Base-by-base conservation (phyloP, 2,797 vertebrate species). In the Pseudomugil gertrudae region DNA sequence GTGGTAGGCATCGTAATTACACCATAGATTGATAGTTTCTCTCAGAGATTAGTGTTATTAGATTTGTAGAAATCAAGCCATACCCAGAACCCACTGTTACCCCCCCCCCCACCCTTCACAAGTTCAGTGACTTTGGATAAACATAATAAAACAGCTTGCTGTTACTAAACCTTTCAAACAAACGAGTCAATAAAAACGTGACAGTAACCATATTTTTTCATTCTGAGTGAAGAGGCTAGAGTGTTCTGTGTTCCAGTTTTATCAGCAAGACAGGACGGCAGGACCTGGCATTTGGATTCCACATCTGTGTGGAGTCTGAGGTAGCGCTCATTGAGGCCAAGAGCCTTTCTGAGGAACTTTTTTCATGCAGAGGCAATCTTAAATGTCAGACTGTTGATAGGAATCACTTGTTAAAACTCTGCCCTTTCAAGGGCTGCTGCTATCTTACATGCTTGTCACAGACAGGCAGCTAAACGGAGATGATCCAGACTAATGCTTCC, bases 301-400 rank as follows among this genome's bases (percentile, higher is more conserved):
- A 6, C 73, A 71, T 83, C 70, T 30, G 57, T 72, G 62, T 57
- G 32, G 69, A 57, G 69, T 65, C 53, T 63, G 57, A 72, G 68
- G 73, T 72, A 43, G 57, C 64, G 58, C 74, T 74, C 61, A 66
- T 67, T 40, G 23, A 56, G 78, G 69, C 66, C 62, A 30, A 62
- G 74, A 77, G 69, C 43, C 65, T 66, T 74, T 83, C 70, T 70
- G 40, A 76, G 76, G 71, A 72, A 53, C 40, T 65, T 52, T 26
- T 62, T 59, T 36, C 33, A 63, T 45, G 27, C 17, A 29, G 52
- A 54, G 47, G 21, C 53, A 10, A 21, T 71, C 57, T 63, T 59
- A 81, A 91, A 88, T 87, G 78, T 70, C 83, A 89, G 52, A 30
- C 58, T 40, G 66, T 67, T 76, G 72, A 86, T 79, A 74, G 50